Evolutionary conservation across 2,797 vertebrate genomes (phyloP).

Genomic region (Phaenicophaeus curvirostris): DNA sequence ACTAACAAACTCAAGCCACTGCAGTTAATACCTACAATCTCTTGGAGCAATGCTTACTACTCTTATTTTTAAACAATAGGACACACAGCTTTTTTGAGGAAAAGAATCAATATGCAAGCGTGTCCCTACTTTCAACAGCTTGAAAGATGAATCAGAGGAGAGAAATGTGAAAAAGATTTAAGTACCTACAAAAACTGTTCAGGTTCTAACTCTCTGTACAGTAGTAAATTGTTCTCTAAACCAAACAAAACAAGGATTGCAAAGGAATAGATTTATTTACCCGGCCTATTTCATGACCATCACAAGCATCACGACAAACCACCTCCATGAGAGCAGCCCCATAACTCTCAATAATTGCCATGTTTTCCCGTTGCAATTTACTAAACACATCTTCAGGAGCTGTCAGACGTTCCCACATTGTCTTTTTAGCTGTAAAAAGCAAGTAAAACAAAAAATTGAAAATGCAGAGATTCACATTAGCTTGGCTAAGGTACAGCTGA

Average conservation of each 20-base stretch:
- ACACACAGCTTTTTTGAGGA: not conserved
- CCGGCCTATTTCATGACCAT: constrained; percentile 95
- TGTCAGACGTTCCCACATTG: constrained; percentile 96
- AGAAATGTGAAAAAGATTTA: not conserved
- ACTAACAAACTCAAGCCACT: not conserved
- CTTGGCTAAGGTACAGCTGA: not conserved
- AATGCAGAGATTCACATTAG: not conserved
- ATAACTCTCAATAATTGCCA: constrained; percentile 95
- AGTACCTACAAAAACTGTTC: not conserved
- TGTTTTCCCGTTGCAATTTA: constrained; percentile 94
- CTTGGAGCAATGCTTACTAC: not conserved
- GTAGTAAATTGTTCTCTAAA: not conserved
- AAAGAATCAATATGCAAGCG: not conserved
- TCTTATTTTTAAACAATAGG: not conserved
- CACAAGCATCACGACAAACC: constrained; percentile 95
- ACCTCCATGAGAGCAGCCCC: constrained; percentile 97
- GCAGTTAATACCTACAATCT: not conserved
- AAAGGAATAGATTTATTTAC: constrained; percentile 69
- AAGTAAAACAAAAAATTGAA: not conserved
- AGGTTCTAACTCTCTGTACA: not conserved
- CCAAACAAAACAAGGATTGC: not conserved
- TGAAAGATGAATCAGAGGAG: constrained; percentile 5
- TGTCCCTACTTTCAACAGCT: not conserved
- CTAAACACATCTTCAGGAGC: constrained; percentile 95
- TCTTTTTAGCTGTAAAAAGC: constrained; percentile 81